Evolutionary conservation across 53 echinoderm and acorn worm genomes (phyloP), one percentile per base, ranked within the genome.

Genomic region (Patiria pectinifera): DNA sequence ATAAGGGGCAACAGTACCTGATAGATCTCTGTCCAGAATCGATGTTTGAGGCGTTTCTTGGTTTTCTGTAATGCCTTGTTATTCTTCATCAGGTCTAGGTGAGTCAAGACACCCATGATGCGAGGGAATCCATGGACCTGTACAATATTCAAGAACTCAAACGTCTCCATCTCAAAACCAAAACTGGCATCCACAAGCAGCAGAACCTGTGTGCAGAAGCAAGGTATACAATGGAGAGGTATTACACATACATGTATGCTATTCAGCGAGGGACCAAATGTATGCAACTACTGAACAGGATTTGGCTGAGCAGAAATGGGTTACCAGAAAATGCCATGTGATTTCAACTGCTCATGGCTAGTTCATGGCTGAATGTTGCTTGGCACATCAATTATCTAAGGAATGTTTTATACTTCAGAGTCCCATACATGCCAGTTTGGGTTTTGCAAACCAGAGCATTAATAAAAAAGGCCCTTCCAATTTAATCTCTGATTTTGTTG

Each of bases 121-220:
- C 94, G 92, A 12, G 99, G 99, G 71, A 99, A 99, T 15, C 99
- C 99, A 19, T 99, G 99, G 15, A 97, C 95, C 59, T 99, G 99
- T 43, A 96, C 97, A 48, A 99, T 96, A 89, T 99, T 99, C 84
- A 99, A 91, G 86, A 99, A 99, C 89, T 99, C 99, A 93, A 99
- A 99, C 2, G 97, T 97, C 91, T 99, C 99, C 99, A 99, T 99
- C 93, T 99, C 99, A 91, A 99, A 99, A 15, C 99, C 99, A 90
- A 99, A 99, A 86, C 99, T 99, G 76, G 99, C 99, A 93, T 99
- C 99, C 62, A 99, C 96, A 49, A 99, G 88, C 11, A 99, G 94
- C 48, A 99, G 85, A 21, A 96, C 97, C 99, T 99, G 69, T 6
- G 53, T 45, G 24, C 26, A 61, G 58, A 91, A 15, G 12, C 44